Conservation (phyloP, 2,797 vertebrate genomes). For the Knipowitschia caucasica region DNA sequence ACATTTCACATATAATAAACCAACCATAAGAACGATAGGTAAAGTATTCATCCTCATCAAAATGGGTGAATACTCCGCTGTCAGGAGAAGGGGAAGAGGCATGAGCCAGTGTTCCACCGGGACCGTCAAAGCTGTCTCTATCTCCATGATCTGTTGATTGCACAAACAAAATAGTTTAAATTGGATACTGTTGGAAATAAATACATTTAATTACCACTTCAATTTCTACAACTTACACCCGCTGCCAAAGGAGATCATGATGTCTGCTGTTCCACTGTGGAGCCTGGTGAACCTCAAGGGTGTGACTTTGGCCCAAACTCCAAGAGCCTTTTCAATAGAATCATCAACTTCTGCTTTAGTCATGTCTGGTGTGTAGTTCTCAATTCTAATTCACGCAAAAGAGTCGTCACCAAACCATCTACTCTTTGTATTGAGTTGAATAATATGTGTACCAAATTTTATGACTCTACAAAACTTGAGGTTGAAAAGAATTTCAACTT, state of each 20-base stretch:
- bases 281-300: conserved; percentile 82
- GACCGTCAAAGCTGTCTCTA: conserved; percentile 79
- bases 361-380: conserved; percentile 91
- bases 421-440: no score
- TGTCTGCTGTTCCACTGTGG: conserved; percentile 80
- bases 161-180: conserved; percentile 3
- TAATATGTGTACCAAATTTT: no score
- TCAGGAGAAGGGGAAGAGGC: conserved; percentile 74
- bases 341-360: conserved; percentile 77
- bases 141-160: conserved; percentile 80
- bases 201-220: no score
- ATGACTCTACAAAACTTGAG: no score
- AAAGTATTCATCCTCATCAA: conserved; percentile 86
- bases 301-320: conserved; percentile 87
- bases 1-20: background rate
- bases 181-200: no score
- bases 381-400: conserved; percentile 70
- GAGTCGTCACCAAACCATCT: background rate
- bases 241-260: conserved; percentile 86
- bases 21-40: conserved; percentile 66
- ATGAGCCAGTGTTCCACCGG: conserved; percentile 75
- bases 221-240: conserved; percentile 68
- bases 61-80: conserved; percentile 87
- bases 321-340: conserved; percentile 79
- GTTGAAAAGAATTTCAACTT: background rate